A percentile compares a stretch with the other conserved stretches of the same genome.
These are phyloP conservation scores for Ibidorhyncha struthersii DNA, from an alignment of 2,113 vertebrate genomes.

Conservation along the genomic window DNA sequence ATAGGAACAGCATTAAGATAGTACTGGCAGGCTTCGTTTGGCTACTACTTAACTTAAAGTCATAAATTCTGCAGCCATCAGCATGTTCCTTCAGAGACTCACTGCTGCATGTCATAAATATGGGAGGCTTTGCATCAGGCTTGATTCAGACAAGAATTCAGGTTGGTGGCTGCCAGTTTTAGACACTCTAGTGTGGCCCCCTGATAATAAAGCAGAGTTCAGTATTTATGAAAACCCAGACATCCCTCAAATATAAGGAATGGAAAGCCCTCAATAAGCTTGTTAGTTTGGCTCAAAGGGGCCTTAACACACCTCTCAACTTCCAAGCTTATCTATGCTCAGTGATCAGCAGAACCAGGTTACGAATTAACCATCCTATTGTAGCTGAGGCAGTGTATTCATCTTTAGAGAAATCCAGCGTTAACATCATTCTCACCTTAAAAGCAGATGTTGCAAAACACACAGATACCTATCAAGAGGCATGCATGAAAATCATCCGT, in stretches of 20 bases:
- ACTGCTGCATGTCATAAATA: background rate
- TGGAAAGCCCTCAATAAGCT: background rate
- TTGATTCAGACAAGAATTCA: background rate
- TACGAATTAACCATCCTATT: constrained; percentile 35
- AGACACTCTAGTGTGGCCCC: background rate
- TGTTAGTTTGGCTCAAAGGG: background rate
- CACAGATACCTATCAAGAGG: background rate
- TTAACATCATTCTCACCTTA: background rate
- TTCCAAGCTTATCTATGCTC: background rate
- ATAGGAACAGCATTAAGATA: background rate
- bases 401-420: background rate
- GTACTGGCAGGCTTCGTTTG: background rate
- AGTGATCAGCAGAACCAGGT: background rate
- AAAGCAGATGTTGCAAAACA: background rate
- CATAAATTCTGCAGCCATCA: background rate
- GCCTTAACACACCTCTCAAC: background rate
- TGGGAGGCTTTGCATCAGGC: background rate
- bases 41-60: background rate
- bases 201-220: background rate
- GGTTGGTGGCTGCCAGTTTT: background rate
- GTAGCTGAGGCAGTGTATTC: background rate
- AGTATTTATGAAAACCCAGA: background rate
- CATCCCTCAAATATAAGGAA: background rate
- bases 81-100: background rate
- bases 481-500: background rate